Evolutionary conservation across 92 coral and sea anemone species (phyloP).

Genomic region (Palythoa heliodiscus): DNA sequence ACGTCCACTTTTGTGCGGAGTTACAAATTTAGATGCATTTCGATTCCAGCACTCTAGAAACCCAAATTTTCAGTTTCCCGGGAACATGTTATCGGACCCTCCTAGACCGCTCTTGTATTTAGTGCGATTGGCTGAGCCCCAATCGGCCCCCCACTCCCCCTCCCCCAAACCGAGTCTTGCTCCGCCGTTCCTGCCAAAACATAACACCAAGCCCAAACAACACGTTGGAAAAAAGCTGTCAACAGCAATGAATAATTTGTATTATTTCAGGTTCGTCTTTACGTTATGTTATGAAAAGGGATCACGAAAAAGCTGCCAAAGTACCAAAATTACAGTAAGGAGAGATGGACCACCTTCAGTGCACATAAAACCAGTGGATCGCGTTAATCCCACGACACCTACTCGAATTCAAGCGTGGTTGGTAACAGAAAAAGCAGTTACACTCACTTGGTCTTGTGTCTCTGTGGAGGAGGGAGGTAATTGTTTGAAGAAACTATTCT

Average conservation of each 20-base stretch:
- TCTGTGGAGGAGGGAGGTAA: conserved; percentile 33
- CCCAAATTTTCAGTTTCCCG: too few species aligned
- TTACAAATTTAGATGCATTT: too few species aligned
- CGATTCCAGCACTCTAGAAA: too few species aligned
- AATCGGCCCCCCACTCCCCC: neutral
- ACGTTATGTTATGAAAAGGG: conserved; percentile 19
- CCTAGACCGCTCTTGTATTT: too few species aligned
- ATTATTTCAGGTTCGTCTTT: conserved; percentile 4
- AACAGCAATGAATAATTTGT: neutral
- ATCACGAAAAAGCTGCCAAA: neutral
- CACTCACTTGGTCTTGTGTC: conserved; percentile 33
- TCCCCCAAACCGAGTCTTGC: too few species aligned
- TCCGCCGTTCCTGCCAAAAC: too few species aligned
- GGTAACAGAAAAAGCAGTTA: neutral
- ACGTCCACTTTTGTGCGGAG: too few species aligned
- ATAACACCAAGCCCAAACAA: too few species aligned
- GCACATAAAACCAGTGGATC: conserved; percentile 4
- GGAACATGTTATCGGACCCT: too few species aligned
- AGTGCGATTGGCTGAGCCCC: too few species aligned
- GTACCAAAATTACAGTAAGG: neutral
- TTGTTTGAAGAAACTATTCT: neutral
- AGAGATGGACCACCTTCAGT: conserved; percentile 1
- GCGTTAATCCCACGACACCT: neutral
- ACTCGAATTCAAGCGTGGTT: conserved; percentile 21
- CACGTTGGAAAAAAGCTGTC: neutral